A percentile compares a stretch with the other conserved stretches of the same genome.
Conservation (phyloP, 1,140 invertebrate species). For the Sarcophaga peregrina region DNA sequence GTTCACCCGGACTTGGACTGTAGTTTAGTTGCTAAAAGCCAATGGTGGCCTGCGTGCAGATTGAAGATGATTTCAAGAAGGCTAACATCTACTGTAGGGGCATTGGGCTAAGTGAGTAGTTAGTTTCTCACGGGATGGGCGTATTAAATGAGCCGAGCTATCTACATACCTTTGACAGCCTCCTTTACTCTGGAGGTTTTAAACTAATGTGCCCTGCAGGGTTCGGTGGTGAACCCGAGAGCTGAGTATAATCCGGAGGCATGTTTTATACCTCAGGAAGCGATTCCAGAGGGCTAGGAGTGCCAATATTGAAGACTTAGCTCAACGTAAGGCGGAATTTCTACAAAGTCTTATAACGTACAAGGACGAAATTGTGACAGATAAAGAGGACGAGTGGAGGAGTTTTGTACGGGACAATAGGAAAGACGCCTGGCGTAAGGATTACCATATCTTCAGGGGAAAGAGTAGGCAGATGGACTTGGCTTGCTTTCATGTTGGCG, state of each 20-base stretch:
- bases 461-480: no score
- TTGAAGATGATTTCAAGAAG: slow-evolving; percentile 14
- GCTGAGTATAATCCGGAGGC: not conserved
- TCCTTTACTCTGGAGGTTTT: no score
- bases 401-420: no score
- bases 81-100: no score
- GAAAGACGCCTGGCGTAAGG: no score
- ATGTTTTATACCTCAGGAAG: not conserved
- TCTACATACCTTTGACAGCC: not conserved
- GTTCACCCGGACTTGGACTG: not conserved
- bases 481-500: no score
- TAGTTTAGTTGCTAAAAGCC: not conserved
- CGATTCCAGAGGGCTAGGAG: not conserved
- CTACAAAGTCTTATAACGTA: not conserved
- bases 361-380: no score
- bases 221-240: not conserved
- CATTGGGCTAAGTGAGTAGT: no score
- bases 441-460: no score
- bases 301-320: not conserved
- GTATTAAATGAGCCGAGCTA: slow-evolving; percentile 3
- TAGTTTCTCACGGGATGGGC: not conserved
- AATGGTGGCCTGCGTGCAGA: not conserved
- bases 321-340: no score
- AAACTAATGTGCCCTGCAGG: not conserved
- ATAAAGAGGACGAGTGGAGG: no score